Percentiles rank a stretch among this genome's conserved stretches.
phyloP scores from a whole-genome alignment of 2,113 vertebrate species.

The Saguinus imperator region DNA sequence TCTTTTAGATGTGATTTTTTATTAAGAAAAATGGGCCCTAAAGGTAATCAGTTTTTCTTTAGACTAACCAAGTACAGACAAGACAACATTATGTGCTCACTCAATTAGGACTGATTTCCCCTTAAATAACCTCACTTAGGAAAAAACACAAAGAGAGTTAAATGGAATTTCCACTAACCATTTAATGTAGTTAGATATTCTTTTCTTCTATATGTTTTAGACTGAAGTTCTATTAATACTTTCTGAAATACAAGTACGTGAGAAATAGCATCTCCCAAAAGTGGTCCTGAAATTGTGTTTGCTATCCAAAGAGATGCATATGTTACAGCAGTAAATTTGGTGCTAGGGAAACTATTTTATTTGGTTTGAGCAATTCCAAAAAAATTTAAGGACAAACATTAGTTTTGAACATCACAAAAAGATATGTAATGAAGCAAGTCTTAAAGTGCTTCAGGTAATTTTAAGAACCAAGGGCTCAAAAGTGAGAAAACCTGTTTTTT shows the following conservation, averaged over 20 bases:
- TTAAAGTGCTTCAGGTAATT: background rate
- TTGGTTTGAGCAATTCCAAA: conserved; percentile 11
- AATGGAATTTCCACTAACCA: conserved; percentile 2
- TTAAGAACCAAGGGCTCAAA: background rate
- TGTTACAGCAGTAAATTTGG: background rate
- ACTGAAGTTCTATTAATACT: background rate
- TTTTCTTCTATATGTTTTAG: conserved; percentile 13
- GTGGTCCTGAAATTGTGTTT: conserved; percentile 5
- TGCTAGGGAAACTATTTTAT: background rate
- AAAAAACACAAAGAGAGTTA: background rate
- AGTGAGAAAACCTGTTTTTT: background rate
- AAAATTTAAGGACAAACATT: background rate
- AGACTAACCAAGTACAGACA: background rate
- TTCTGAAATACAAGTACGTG: background rate
- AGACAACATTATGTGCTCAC: conserved; percentile 24
- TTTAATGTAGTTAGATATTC: background rate
- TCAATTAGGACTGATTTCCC: background rate
- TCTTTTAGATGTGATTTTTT: background rate
- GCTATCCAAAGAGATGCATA: background rate
- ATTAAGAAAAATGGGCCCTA: conserved; percentile 8
- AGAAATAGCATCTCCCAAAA: background rate
- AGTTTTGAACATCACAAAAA: background rate
- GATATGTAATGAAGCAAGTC: background rate
- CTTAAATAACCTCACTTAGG: conserved; percentile 1
- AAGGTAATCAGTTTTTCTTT: conserved; percentile 10